Base-by-base conservation (phyloP, 2,797 vertebrate species). In the Octomys mimax region DNA sequence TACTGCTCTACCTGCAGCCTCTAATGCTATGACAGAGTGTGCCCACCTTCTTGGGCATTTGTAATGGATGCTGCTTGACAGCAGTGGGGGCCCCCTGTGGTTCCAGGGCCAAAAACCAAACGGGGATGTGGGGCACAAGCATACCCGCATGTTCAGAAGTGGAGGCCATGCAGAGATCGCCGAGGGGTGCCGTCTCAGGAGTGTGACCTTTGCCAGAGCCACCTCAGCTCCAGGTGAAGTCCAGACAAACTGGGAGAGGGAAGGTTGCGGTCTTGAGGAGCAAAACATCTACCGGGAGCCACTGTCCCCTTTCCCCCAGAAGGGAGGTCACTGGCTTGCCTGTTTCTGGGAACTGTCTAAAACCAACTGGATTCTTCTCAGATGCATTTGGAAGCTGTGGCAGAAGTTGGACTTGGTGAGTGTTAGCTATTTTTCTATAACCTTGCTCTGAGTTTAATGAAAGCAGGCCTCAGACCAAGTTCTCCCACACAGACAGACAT, bases 401-500 rank as follows among this genome's bases (percentile, higher is more conserved):
- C 79, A 59, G 94, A 89, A 91, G 81, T 89, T 75, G 54, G 85
- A 85, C 77, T n/a, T 78, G 71, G n/a, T 80, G 80, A 94, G 26
- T 54, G 18, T 75, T 78, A 39, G n/a, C 78, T 80, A 1, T 94
- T 96, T 75, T 88, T 96, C 85, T 95, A 1, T 94, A 96, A 79
- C 93, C 89, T 96, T 89, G 46, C 91, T 94, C 80, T 64, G 24
- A 64, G 70, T 95, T 94, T 95, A 91, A 96, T 85, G 87, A 95
- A 94, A 94, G 81, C 91, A 92, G 96, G 87, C 93, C 77, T 96
- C 19, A 2, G 94, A 92, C 94, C 95, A 96, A 96, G 75, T 97
- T 92, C 93, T 95, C 95, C 96, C 91, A 91, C 97, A 75, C 79
- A 54, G 24, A 42, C 77, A 97, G 97, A 96, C 95, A 94, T 79